Conservation (phyloP, 2,113 vertebrate genomes). For the Meles meles region DNA sequence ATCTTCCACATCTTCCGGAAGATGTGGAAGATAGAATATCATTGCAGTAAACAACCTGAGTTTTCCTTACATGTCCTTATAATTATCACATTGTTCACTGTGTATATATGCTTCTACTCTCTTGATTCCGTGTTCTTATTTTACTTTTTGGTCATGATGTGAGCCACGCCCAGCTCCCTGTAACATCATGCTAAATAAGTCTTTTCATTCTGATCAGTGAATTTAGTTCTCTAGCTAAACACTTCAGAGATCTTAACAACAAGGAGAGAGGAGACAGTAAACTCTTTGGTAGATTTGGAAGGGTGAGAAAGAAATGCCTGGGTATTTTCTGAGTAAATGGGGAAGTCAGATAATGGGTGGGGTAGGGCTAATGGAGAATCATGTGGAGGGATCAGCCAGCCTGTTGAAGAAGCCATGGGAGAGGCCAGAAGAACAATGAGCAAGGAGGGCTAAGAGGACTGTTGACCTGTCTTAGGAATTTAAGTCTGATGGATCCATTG, state of each 20-base stretch:
- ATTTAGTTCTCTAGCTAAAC: not conserved
- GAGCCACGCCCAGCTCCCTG: not conserved
- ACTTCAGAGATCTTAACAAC: not conserved
- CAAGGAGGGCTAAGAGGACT: not conserved
- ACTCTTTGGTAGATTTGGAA: not conserved
- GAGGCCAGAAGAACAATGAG: not conserved
- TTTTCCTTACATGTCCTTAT: not conserved
- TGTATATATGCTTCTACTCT: not conserved
- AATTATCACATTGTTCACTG: not conserved
- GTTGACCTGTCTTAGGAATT: not conserved
- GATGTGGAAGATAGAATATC: not conserved
- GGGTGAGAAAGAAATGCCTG: not conserved
- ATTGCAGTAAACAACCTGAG: not conserved
- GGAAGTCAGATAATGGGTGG: too few species aligned
- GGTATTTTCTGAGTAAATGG: not conserved
- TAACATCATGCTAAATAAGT: not conserved
- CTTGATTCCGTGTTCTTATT: not conserved
- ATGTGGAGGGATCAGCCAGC: rapidly evolving
- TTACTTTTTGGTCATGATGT: not conserved
- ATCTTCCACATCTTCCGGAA: not conserved
- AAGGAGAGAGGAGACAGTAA: not conserved
- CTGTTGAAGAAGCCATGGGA: not conserved
- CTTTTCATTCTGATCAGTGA: not conserved
- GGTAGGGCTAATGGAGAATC: not conserved
- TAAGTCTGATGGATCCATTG: not conserved